A percentile compares a stretch with the other conserved stretches of the same genome.
Evolutionary conservation across 2,888 invertebrate species (phyloP).

Genomic region (Odiellus spinosus): DNA sequence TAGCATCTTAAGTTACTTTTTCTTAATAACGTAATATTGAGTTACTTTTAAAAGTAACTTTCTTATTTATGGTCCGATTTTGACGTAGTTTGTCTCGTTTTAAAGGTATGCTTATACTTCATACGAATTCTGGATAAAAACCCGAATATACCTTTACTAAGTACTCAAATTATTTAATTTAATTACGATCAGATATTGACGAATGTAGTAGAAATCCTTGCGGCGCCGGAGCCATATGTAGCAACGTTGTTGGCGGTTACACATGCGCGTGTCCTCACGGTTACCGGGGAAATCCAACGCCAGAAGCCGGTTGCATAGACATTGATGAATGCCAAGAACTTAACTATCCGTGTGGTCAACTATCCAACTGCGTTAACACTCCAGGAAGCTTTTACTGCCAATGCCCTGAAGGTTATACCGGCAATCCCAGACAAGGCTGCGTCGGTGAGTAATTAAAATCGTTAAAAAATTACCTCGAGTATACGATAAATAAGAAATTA

Average conservation of each 20-base stretch:
- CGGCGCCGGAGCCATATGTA: slow-evolving; percentile 61
- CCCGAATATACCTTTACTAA: too few relatives aligned
- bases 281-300: slow-evolving; percentile 22
- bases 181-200: slow-evolving; percentile 20
- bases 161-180: too few relatives aligned
- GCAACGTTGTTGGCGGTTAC: slow-evolving; percentile 59
- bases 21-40: too few relatives aligned
- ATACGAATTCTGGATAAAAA: too few relatives aligned
- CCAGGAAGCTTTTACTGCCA: slow-evolving; percentile 61
- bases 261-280: slow-evolving; percentile 63
- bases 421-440: slow-evolving; percentile 47
- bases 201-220: slow-evolving; percentile 41
- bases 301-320: slow-evolving; percentile 31
- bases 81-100: too few relatives aligned
- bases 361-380: slow-evolving; percentile 64
- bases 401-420: slow-evolving; percentile 59
- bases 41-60: too few relatives aligned
- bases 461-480: too few relatives aligned
- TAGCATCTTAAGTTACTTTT: too few relatives aligned
- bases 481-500: too few relatives aligned
- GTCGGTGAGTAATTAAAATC: slow-evolving; percentile 11
- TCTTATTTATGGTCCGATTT: too few relatives aligned
- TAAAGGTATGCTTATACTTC: too few relatives aligned
- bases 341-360: slow-evolving; percentile 47
- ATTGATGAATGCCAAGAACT: slow-evolving; percentile 39